Base-by-base conservation (phyloP, 2,113 vertebrate species). In the Diphyllodes magnificus region DNA sequence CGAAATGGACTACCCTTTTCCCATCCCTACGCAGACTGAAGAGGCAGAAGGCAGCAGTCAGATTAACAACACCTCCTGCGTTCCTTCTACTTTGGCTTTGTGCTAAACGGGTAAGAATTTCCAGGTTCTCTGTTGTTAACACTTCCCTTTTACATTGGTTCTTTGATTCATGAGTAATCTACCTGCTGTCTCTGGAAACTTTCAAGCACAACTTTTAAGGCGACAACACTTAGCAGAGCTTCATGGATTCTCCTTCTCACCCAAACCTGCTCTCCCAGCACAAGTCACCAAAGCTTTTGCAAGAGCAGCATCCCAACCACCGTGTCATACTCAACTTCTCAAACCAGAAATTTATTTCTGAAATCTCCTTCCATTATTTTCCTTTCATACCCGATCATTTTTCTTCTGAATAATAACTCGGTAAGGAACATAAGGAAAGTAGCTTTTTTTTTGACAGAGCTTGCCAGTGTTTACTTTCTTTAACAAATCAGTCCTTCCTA, bases 121-220 rank as follows among this genome's bases (percentile, higher is more conserved):
- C 51, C 50, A 39, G 0, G 6, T 35, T 35, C 15, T 42, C 39
- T 59, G 20, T 18, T 68, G 11, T 42, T 80, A 31, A 13, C 21
- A 10, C 3, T 42, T 11, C 3, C 0, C 4, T 68, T 71, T 59
- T 71, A 4, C 11, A 23, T 7, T 40, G 25, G 4, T 7, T 54
- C 13, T 33, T 86, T 88, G n/a, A 64, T 54, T 56, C 4, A 13
- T 9, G 7, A 39, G 4, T 64, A 39, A 42, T 33, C 15, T 20
- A 24, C 7, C 9, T 71, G n/a, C 21, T 35, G 3, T 45, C 19
- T 79, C 35, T 33, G 44, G 76, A 7, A 86, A 30, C 6, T 18
- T 64, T n/a, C n/a, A n/a, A n/a, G n/a, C 15, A 2, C n/a, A 47
- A 1, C 9, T 42, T 83, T 45, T 56, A 15, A 39, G 5, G 5